Evolutionary conservation across 2,888 invertebrate species (phyloP).

Genomic region (Lepidochrysops patricia): DNA sequence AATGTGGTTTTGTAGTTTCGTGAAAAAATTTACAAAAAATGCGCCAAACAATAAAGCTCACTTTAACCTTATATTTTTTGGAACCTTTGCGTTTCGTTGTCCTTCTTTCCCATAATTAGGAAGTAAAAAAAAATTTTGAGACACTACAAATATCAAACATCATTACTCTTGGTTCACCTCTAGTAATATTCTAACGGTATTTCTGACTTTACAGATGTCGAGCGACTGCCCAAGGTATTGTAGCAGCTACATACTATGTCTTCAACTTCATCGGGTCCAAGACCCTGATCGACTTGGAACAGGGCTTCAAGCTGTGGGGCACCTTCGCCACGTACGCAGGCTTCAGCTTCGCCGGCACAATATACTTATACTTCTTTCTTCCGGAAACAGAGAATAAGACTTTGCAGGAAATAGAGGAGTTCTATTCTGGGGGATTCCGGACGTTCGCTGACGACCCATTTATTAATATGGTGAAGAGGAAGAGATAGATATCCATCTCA

Average conservation of each 20-base stretch:
- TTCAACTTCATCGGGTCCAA: slow-evolving; percentile 70
- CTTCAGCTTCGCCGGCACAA: slow-evolving; percentile 57
- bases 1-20: no score
- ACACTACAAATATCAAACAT: no score
- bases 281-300: slow-evolving; percentile 66
- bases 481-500: slow-evolving; percentile 25
- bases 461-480: slow-evolving; percentile 48
- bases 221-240: slow-evolving; percentile 66
- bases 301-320: slow-evolving; percentile 55
- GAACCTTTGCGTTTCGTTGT: no score
- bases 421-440: slow-evolving; percentile 48
- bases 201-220: slow-evolving; percentile 66
- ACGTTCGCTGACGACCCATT: slow-evolving; percentile 60
- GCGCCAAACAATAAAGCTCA: no score
- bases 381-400: slow-evolving; percentile 74
- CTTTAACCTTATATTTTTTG: no score
- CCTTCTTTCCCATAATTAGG: no score
- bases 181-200: no score
- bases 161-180: no score
- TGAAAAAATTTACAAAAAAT: no score
- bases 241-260: slow-evolving; percentile 69
- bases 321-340: slow-evolving; percentile 64
- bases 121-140: no score
- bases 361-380: slow-evolving; percentile 67
- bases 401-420: slow-evolving; percentile 66